These are phyloP conservation scores for Melieria crassipennis DNA, from an alignment of 2,888 invertebrate genomes.

Conservation along the genomic window DNA sequence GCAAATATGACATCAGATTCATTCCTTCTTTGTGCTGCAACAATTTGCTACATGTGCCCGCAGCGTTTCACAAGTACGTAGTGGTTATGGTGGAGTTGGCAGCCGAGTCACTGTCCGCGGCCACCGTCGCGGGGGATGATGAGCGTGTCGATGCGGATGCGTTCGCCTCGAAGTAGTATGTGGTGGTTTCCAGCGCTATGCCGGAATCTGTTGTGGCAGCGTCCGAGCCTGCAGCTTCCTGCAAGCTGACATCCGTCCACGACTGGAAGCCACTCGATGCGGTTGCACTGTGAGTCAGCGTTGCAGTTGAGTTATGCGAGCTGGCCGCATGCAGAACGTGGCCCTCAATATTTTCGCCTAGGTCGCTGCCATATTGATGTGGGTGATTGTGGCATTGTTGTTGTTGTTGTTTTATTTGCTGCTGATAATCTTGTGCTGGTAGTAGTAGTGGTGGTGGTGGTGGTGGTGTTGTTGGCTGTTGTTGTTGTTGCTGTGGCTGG, in stretches of 20 bases:
- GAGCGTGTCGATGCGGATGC: too few species aligned
- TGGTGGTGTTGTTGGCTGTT: conserved; percentile 37
- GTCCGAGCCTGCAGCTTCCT: neutral
- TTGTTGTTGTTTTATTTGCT: conserved; percentile 35
- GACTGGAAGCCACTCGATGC: conserved; percentile 20
- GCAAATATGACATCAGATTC: too few species aligned
- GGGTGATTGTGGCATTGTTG: conserved; percentile 16
- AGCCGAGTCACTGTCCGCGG: neutral
- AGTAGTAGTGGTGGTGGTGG: conserved; percentile 25
- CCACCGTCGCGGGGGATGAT: too few species aligned
- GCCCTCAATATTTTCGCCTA: too few species aligned
- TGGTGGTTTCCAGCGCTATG: neutral
- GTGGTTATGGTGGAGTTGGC: conserved; percentile 18
- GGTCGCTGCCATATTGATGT: too few species aligned
- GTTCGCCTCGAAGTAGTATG: too few species aligned
- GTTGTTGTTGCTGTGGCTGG: conserved; percentile 40
- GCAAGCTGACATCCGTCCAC: too few species aligned
- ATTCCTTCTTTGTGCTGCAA: too few species aligned
- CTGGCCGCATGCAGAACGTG: too few species aligned
- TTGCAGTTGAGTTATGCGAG: too few species aligned
- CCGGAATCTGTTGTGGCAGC: conserved; percentile 16
- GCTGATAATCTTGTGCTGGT: neutral
- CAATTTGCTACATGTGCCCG: too few species aligned
- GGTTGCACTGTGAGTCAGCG: too few species aligned
- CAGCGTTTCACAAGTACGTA: conserved; percentile 1